Percentiles rank a stretch among this genome's conserved stretches.
phyloP scores from a whole-genome alignment of 2,888 invertebrate genomes.

The Ecliptopera silaceata region DNA sequence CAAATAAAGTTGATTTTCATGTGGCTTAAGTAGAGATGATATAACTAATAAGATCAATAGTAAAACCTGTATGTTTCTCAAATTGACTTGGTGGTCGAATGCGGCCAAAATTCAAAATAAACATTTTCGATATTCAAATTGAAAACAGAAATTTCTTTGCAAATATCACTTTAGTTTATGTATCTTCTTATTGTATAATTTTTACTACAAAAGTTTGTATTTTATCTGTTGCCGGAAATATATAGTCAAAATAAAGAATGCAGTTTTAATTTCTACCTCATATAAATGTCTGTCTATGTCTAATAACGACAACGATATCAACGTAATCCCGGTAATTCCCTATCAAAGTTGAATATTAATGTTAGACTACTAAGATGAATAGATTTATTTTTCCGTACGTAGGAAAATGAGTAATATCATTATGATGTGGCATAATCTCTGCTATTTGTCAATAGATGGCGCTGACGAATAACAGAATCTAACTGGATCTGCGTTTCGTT shows the following conservation, averaged over 20 bases:
- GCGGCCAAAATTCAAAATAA: conserved; percentile 25
- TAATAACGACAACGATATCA: no score
- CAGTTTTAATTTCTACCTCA: background rate
- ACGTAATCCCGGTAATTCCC: no score
- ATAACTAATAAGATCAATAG: no score
- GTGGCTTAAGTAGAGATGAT: no score
- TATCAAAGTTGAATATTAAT: no score
- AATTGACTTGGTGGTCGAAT: conserved; percentile 24
- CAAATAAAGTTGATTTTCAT: no score
- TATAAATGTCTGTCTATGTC: no score
- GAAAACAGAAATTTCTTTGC: conserved; percentile 1
- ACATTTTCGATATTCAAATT: conserved; percentile 1
- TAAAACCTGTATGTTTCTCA: background rate
- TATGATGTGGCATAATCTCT: no score
- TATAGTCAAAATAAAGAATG: conserved; percentile 13
- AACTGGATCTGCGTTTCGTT: conserved; percentile 1
- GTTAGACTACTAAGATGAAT: no score
- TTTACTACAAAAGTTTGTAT: conserved; percentile 10
- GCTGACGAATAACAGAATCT: background rate
- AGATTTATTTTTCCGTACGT: no score
- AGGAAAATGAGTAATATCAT: no score
- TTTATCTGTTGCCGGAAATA: conserved; percentile 24
- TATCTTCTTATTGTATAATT: conserved; percentile 3
- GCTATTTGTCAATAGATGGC: conserved; percentile 13
- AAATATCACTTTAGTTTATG: conserved; percentile 7